Conservation (phyloP, 2,113 vertebrate genomes). For the Galemys pyrenaicus region DNA sequence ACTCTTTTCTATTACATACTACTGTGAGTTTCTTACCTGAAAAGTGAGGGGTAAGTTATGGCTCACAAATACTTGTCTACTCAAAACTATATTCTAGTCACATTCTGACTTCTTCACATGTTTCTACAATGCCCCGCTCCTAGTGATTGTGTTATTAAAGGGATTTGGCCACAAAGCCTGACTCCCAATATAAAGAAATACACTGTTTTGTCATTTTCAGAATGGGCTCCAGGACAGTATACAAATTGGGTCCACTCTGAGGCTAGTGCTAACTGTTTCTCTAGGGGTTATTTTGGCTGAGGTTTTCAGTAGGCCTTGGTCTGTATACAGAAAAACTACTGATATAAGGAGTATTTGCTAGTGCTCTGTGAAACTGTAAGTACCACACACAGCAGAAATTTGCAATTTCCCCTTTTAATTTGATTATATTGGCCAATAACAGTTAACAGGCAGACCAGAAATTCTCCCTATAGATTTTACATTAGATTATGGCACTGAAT, state of each 20-base stretch:
- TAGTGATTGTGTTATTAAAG: slow-evolving; percentile 60
- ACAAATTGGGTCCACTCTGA: not conserved
- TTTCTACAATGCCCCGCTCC: slow-evolving; percentile 34
- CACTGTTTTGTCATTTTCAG: slow-evolving; percentile 47
- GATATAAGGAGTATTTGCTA: not conserved
- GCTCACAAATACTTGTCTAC: not conserved
- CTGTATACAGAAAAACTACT: not conserved
- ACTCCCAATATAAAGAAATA: slow-evolving; percentile 49
- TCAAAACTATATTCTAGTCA: slow-evolving; percentile 55
- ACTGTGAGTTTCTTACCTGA: not conserved
- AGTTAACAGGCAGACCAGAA: not conserved
- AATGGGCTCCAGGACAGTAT: not conserved
- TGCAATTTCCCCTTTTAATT: slow-evolving; percentile 54
- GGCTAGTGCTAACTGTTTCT: not conserved
- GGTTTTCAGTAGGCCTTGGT: not conserved
- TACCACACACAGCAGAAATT: slow-evolving; percentile 38
- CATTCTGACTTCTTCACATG: slow-evolving; percentile 19
- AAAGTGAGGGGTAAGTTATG: not conserved
- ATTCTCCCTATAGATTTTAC: slow-evolving; percentile 45
- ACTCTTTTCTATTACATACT: not conserved
- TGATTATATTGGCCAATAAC: slow-evolving; percentile 53
- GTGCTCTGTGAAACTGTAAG: slow-evolving; percentile 24
- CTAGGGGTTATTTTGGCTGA: not conserved
- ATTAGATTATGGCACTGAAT: slow-evolving; percentile 50
- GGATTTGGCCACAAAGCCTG: slow-evolving; percentile 57